phyloP scores from a whole-genome alignment of 2,888 invertebrate genomes.

The Acrobasis suavella region DNA sequence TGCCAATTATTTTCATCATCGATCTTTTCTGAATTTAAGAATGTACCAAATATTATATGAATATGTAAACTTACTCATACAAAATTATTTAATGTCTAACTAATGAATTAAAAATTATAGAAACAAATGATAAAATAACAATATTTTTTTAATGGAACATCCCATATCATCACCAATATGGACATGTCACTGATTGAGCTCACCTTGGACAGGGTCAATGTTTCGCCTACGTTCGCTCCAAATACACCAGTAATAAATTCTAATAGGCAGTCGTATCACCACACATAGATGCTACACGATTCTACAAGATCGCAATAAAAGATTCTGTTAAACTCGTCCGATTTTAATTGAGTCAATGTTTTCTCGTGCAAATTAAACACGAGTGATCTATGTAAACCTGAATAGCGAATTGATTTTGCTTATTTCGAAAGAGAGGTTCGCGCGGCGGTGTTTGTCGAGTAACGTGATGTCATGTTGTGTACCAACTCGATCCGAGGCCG shows the following conservation, averaged over 20 bases:
- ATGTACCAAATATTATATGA: too few relatives aligned
- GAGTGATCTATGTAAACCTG: constrained; percentile 29
- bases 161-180: constrained; percentile 1
- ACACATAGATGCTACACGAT: constrained; percentile 17
- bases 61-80: too few relatives aligned
- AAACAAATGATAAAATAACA: not conserved
- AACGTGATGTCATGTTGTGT: constrained; percentile 71
- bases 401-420: constrained; percentile 35
- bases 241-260: constrained; percentile 35
- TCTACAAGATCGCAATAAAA: constrained; percentile 2
- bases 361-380: constrained; percentile 2
- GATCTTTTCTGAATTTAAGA: too few relatives aligned
- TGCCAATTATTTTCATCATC: too few relatives aligned
- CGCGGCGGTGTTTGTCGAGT: constrained; percentile 44
- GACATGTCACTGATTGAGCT: constrained; percentile 40
- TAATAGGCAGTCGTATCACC: constrained; percentile 23
- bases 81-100: too few relatives aligned
- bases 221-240: constrained; percentile 53
- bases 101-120: not conserved
- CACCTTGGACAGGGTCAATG: constrained; percentile 71
- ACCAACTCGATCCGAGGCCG: constrained; percentile 64
- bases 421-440: constrained; percentile 38
- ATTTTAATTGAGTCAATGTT: not conserved
- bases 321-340: not conserved
- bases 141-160: not conserved